Conservation (phyloP, 2,888 invertebrate species). For the Andrena chrysosceles region DNA sequence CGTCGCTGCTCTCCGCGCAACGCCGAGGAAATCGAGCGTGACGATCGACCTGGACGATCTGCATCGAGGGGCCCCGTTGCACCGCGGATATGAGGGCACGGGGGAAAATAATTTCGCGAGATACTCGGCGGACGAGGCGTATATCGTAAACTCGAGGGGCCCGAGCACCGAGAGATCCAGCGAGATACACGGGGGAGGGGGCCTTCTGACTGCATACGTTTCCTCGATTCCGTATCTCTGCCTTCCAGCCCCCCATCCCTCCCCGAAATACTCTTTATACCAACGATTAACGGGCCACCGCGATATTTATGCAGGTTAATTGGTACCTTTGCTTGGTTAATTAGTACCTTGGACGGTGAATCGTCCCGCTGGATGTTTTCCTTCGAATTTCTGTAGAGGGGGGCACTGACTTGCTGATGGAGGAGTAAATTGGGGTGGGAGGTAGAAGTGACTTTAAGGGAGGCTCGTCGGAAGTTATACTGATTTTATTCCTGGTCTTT, state of each 20-base stretch:
- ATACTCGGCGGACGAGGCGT: slow-evolving; percentile 6
- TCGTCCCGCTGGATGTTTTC: neutral
- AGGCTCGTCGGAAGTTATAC: too few relatives aligned
- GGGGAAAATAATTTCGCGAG: slow-evolving; percentile 42
- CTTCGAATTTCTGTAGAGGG: neutral
- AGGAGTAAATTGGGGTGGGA: neutral
- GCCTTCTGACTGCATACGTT: slow-evolving; percentile 5
- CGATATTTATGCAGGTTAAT: slow-evolving; percentile 28
- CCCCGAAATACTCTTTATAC: slow-evolving; percentile 21
- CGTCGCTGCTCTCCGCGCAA: slow-evolving; percentile 31
- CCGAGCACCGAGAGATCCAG: neutral
- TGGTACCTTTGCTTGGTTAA: slow-evolving; percentile 16
- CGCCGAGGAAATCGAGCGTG: slow-evolving; percentile 67
- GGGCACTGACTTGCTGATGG: neutral
- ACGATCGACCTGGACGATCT: slow-evolving; percentile 64
- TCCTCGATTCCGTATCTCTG: slow-evolving; percentile 14
- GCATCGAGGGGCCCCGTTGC: slow-evolving; percentile 25
- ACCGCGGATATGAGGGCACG: slow-evolving; percentile 23
- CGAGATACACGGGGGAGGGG: neutral
- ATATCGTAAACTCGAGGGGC: slow-evolving; percentile 26
- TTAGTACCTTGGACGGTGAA: slow-evolving; percentile 3
- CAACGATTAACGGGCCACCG: slow-evolving; percentile 9
- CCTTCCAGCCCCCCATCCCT: neutral
- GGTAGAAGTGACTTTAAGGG: neutral
- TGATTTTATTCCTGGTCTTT: neutral